Evolutionary conservation across 2,888 invertebrate species (phyloP), one percentile per base, ranked within the genome.

Genomic region (Drosophila percnosoma): DNA sequence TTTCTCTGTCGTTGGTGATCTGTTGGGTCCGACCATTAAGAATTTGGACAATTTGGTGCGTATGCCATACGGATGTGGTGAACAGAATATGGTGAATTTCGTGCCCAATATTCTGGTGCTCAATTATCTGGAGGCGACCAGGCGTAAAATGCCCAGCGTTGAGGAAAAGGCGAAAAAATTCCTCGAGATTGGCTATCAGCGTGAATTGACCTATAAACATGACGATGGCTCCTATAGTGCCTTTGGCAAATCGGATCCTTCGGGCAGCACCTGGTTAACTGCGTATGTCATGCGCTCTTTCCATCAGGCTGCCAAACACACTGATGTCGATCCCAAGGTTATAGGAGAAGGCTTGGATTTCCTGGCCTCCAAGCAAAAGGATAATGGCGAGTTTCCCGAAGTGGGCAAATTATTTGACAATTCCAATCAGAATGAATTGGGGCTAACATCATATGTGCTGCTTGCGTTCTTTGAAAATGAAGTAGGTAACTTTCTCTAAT

Each of bases 1-100:
- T 92, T 94, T 97, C 29, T 96, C 97, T 1, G 95, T 96, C 91
- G 78, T 94, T 92, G 73, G 95, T 90, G 97, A 98, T 91, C 94
- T 98, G 42, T 93, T 98, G 87, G 98, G 97, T 18, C 96, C 97
- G 15, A 95, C 96, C 8, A 95, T 98, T 58, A 95, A 95, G 45
- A 96, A 97, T 91, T 93, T 98, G 52, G 96, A 96, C 48, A 94
- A 95, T 80, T 93, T 98, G 59, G 95, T 98, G 27, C 94, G 95
- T 76, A 95, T 97, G 93, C 97, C 98, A 0, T 97, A 91, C 95
- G 98, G 92, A 95, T 98, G 73, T 97, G 98, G 98, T 96, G 94
- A 94, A 94, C 93, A 92, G 69, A 92, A 93, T 64, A 92, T 92
- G 92, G 87, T 96, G 0, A 94, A 95, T 24, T 95, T 96, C 87